Evolutionary conservation across 2,113 vertebrate genomes (phyloP).

Genomic region (Forbesichthys agassizii): DNA sequence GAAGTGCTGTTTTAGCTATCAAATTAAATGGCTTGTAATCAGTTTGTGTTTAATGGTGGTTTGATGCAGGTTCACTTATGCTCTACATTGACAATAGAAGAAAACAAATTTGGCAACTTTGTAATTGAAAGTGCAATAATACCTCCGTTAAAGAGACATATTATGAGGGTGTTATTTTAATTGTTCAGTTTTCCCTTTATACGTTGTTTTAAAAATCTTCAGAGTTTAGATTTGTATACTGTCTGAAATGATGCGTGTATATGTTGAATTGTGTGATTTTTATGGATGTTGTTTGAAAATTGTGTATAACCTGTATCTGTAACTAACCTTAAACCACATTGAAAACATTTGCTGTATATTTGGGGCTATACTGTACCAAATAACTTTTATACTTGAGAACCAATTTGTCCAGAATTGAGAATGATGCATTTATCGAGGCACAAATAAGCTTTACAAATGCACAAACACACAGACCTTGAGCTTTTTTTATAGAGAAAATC

Average conservation of each 20-base stretch:
- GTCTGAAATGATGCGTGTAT: conserved; percentile 36
- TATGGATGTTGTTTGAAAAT: neutral
- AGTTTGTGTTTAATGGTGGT: conserved; percentile 72
- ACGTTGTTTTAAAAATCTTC: neutral
- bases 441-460: neutral
- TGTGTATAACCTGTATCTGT: neutral
- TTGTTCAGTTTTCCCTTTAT: conserved; percentile 45
- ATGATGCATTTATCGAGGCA: neutral
- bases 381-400: too few relatives aligned
- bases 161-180: conserved; percentile 65
- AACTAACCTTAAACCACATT: too few relatives aligned
- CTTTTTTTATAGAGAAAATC: neutral
- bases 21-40: conserved; percentile 79
- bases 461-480: neutral
- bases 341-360: too few relatives aligned
- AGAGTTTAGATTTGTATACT: conserved; percentile 57
- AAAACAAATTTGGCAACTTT: conserved; percentile 62
- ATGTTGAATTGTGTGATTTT: conserved; percentile 4
- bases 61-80: conserved; percentile 62
- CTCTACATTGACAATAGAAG: conserved; percentile 65
- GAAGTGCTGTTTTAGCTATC: conserved; percentile 68
- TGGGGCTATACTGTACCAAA: too few relatives aligned
- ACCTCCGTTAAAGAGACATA: conserved; percentile 63
- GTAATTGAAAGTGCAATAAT: conserved; percentile 70
- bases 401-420: too few relatives aligned